Conservation (phyloP, 2,113 vertebrate species). For the Heterochromis multidens region DNA sequence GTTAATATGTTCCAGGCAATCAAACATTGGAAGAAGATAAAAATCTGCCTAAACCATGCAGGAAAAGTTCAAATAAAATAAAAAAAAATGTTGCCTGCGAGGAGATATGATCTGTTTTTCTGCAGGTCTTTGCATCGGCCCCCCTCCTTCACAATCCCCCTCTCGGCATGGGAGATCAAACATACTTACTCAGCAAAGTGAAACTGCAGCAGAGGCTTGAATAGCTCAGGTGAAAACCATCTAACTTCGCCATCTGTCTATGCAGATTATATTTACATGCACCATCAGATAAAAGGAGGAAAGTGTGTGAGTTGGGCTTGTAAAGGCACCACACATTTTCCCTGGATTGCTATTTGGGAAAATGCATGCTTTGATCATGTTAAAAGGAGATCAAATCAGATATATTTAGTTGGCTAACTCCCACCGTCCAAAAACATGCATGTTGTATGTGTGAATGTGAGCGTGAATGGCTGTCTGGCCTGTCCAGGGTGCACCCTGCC, state of each 20-base stretch:
- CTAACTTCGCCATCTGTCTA: background rate
- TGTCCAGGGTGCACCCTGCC: background rate
- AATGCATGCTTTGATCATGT: background rate
- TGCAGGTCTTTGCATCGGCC: background rate
- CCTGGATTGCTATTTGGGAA: background rate
- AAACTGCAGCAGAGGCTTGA: background rate
- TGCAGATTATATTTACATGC: background rate
- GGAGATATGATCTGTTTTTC: background rate
- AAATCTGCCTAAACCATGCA: background rate
- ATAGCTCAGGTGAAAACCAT: background rate
- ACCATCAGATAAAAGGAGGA: constrained; percentile 36
- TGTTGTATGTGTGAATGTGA: background rate
- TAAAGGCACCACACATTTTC: background rate
- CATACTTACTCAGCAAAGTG: constrained; percentile 30
- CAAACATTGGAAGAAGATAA: background rate
- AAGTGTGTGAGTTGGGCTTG: background rate
- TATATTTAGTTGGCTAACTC: background rate
- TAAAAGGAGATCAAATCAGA: background rate
- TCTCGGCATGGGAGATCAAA: constrained; percentile 32
- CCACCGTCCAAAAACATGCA: background rate
- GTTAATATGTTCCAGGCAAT: background rate
- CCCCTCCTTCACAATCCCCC: background rate
- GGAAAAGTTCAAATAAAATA: background rate
- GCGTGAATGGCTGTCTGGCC: background rate
- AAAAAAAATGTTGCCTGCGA: background rate